These are phyloP conservation scores for Dendrolimus houi DNA, from an alignment of 2,888 invertebrate species.

Conservation along the genomic window DNA sequence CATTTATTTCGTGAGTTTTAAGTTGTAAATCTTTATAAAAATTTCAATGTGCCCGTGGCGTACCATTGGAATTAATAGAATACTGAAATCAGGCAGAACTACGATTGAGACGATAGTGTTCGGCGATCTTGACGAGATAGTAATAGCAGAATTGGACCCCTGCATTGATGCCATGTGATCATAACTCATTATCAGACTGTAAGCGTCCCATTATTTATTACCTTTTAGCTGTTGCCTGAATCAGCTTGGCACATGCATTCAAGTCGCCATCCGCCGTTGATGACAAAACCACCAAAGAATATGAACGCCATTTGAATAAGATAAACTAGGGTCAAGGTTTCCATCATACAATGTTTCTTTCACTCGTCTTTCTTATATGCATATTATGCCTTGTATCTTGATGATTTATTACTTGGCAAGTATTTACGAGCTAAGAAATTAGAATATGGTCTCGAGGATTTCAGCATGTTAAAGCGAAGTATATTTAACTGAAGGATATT, in stretches of 20 bases:
- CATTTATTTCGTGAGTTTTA: too few relatives aligned
- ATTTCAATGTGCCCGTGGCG: slow-evolving; percentile 19
- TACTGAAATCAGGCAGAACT: too few relatives aligned
- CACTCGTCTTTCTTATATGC: slow-evolving; percentile 23
- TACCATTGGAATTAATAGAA: too few relatives aligned
- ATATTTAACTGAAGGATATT: slow-evolving; percentile 28
- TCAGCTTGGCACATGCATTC: too few relatives aligned
- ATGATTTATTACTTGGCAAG: slow-evolving; percentile 35
- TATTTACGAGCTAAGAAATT: slow-evolving; percentile 20
- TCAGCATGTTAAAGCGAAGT: slow-evolving; percentile 23
- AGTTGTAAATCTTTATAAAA: too few relatives aligned
- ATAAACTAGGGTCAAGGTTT: slow-evolving; percentile 49
- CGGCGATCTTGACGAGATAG: too few relatives aligned
- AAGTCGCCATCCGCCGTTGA: neutral
- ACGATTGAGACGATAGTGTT: too few relatives aligned
- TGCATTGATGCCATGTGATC: slow-evolving; percentile 32
- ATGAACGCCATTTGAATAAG: slow-evolving; percentile 58
- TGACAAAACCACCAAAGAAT: slow-evolving; percentile 25
- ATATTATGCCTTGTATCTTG: slow-evolving; percentile 23
- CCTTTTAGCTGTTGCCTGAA: slow-evolving; percentile 48
- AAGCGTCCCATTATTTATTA: slow-evolving; percentile 61
- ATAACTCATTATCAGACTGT: slow-evolving; percentile 67
- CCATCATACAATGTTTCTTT: slow-evolving; percentile 40
- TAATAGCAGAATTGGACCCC: too few relatives aligned
- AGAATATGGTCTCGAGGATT: slow-evolving; percentile 25